A percentile compares a stretch with the other conserved stretches of the same genome.
Conservation (phyloP, 2,888 invertebrate genomes). For the Cantharis nigra region DNA sequence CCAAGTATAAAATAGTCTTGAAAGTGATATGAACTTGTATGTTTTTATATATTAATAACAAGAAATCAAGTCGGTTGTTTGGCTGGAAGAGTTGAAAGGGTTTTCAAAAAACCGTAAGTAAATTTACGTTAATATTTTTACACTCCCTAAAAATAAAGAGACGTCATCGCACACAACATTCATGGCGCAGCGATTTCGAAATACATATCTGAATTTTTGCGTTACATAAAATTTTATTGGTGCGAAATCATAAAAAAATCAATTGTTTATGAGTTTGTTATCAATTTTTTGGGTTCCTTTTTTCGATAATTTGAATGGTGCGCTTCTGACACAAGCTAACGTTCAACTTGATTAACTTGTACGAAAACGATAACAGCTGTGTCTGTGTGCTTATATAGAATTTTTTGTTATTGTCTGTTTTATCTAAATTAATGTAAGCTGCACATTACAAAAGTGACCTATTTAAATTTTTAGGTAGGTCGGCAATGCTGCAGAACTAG, state of each 20-base stretch:
- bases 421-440: conserved; percentile 16
- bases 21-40: conserved; percentile 39
- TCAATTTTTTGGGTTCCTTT: background rate
- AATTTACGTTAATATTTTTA: conserved; percentile 14
- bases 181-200: conserved; percentile 42
- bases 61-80: background rate
- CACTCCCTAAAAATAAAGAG: conserved; percentile 34
- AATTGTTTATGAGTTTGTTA: background rate
- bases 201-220: conserved; percentile 39
- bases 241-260: conserved; percentile 11
- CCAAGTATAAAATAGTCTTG: conserved; percentile 34
- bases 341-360: background rate
- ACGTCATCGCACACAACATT: conserved; percentile 37
- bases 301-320: background rate
- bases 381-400: conserved; percentile 22
- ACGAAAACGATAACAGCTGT: conserved; percentile 23
- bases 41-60: conserved; percentile 27
- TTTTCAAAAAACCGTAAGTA: conserved; percentile 35
- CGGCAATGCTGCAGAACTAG: conserved; percentile 2
- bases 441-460: conserved; percentile 4
- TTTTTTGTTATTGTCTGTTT: conserved; percentile 11
- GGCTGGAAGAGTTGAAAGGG: background rate
- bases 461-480: background rate
- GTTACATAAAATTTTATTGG: conserved; percentile 33
- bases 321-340: background rate